Percentiles rank a stretch among this genome's conserved stretches.
phyloP scores from a whole-genome alignment of 2,113 vertebrate species.

The Lethenteron reissneri region DNA sequence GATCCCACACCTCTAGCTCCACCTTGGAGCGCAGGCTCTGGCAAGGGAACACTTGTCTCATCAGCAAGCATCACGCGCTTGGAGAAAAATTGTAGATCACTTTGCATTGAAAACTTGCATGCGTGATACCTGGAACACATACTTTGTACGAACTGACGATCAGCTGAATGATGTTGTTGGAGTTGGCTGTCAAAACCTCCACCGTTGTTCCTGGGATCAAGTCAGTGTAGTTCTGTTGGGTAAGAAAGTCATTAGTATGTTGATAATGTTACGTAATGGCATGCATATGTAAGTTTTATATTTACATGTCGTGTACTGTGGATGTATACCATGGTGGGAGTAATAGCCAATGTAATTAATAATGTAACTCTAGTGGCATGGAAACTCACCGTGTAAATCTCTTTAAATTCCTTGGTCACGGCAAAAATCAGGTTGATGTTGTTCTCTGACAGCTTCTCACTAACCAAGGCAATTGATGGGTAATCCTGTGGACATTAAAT shows the following conservation, averaged over 20 bases:
- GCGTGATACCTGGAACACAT: neutral
- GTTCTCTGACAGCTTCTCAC: conserved; percentile 67
- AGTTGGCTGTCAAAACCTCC: neutral
- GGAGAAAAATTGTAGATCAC: too few species aligned
- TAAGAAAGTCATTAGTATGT: neutral
- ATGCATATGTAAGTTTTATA: too few species aligned
- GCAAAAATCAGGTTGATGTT: conserved; percentile 93
- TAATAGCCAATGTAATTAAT: too few species aligned
- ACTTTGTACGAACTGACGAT: conserved; percentile 5
- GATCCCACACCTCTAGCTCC: conserved; percentile 73
- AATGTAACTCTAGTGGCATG: too few species aligned
- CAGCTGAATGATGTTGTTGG: conserved; percentile 3
- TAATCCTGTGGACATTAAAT: conserved; percentile 40
- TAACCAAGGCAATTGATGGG: conserved; percentile 63
- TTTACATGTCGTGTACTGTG: too few species aligned
- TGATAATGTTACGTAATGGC: too few species aligned
- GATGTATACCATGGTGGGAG: too few species aligned
- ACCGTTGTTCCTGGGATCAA: neutral
- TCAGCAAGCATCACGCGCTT: too few species aligned
- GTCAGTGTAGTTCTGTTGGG: neutral
- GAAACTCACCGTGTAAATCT: conserved; percentile 44
- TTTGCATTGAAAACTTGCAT: too few species aligned
- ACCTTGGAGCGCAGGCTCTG: conserved; percentile 94
- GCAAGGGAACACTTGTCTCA: neutral
- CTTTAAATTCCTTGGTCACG: conserved; percentile 34